Base-by-base conservation (phyloP, 1,140 invertebrate species). In the Aphaenogaster ashmeadi region DNA sequence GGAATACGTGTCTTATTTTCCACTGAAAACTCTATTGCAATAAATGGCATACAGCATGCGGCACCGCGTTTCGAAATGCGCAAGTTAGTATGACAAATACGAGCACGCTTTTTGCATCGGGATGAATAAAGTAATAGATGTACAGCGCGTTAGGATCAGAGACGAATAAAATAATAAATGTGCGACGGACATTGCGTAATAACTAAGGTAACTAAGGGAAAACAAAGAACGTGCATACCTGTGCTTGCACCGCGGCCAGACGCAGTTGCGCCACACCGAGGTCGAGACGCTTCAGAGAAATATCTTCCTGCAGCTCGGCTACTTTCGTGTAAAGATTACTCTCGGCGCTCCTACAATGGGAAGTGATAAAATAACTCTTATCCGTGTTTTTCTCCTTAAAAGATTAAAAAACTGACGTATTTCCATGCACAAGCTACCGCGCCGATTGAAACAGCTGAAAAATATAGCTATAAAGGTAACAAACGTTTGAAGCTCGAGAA, bases 251-350 rank as follows among this genome's bases (percentile, higher is more conserved):
- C 36, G 98, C 98, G 44, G 98, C 97, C 36, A 99, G 96, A 94
- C 99, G 98, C 77, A 99, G 97, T 94, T 99, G 98, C 41, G 98
- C 98, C 38, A 98, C 97, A 75, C 98, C 97, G 71, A 99, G 97
- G 95, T 99, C 98, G 94, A 99, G 99, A 91, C 98, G 97, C 95
- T 99, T 99, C 96, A 98, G 97, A 90, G 98, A 99, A 94, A 99
- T 98, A 92, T 99, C 98, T 95, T 99, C 98, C 96, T 99, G 98
- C 33, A 98, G 95, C 95, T 99, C 98, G 94, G 99, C 99, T 80
- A 98, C 98, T 96, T 99, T 99, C 92, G 98, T 98, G 95, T 97
- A 99, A 44, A 99, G 96, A 91, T 97, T 97, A 69, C 97, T 97
- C 93, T 99, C 98, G 84, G 97, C 95, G 93, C 97, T 97, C 95